These are phyloP conservation scores for Dryas iulia DNA, from an alignment of 1,140 invertebrate species.

Conservation along the genomic window DNA sequence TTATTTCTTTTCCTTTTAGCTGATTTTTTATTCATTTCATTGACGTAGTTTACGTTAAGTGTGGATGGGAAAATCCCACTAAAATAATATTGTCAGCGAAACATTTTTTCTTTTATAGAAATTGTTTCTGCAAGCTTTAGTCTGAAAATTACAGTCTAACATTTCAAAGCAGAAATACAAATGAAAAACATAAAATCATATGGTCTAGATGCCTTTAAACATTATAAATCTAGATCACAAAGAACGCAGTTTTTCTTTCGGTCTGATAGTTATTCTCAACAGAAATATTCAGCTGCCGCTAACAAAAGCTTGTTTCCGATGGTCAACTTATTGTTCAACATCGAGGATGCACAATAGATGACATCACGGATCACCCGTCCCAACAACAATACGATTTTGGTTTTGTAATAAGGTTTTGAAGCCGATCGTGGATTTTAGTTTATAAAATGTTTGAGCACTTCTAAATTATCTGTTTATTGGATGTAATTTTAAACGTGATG, in stretches of 20 bases:
- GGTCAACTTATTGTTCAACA: conserved; percentile 74
- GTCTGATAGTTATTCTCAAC: conserved; percentile 56
- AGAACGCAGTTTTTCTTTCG: conserved; percentile 39
- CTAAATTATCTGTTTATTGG: neutral
- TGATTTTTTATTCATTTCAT: too few species aligned
- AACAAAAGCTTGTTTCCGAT: conserved; percentile 62
- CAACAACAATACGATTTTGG: conserved; percentile 56
- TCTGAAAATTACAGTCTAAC: neutral
- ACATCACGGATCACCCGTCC: conserved; percentile 63
- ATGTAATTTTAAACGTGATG: too few species aligned
- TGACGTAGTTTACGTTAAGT: too few species aligned
- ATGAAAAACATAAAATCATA: conserved; percentile 9
- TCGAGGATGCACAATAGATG: conserved; percentile 51
- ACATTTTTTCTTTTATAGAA: neutral
- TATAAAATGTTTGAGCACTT: conserved; percentile 40
- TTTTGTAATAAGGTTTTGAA: conserved; percentile 58
- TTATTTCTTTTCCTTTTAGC: too few species aligned
- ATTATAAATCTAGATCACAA: conserved; percentile 16
- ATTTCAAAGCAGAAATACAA: neutral
- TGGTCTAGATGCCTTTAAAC: conserved; percentile 12
- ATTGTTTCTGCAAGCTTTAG: neutral
- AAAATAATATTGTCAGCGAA: too few species aligned
- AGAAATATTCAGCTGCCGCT: conserved; percentile 68
- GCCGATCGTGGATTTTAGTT: conserved; percentile 50
- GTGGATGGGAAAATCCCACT: too few species aligned